Percentiles rank a stretch among this genome's conserved stretches.
phyloP scores from a whole-genome alignment of 2,797 vertebrate genomes.

The Scomberomorus guttatus region DNA sequence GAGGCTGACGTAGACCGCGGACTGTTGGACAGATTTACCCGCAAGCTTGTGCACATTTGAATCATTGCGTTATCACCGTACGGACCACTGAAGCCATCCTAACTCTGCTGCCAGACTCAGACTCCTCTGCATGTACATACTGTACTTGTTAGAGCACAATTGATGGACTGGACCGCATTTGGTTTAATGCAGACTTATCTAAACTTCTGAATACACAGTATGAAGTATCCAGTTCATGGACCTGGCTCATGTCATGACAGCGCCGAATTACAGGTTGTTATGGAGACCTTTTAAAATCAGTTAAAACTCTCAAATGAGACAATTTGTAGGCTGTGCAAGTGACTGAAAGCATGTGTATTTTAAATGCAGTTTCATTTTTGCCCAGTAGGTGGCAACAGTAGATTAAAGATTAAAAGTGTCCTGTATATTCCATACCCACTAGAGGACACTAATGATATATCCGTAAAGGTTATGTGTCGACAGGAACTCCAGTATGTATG shows the following conservation, averaged over 20 bases:
- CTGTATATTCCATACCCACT: constrained; percentile 36
- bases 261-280: background rate
- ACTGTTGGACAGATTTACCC: background rate
- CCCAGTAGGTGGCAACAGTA: constrained; percentile 67
- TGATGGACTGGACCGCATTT: background rate
- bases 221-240: background rate
- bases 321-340: too few species aligned
- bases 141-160: background rate
- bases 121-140: background rate
- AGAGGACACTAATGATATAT: constrained; percentile 47
- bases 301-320: background rate
- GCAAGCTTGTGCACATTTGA: background rate
- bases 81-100: background rate
- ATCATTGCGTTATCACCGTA: background rate
- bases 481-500: background rate
- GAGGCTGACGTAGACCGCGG: constrained; percentile 78
- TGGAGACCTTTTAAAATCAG: background rate
- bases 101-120: background rate
- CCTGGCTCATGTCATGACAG: background rate
- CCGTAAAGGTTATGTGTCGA: background rate
- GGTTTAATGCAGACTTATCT: background rate
- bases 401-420: constrained; percentile 17
- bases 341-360: background rate
- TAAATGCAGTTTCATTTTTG: constrained; percentile 38
- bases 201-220: background rate